These are phyloP conservation scores for Ictidomys tridecemlineatus DNA, from an alignment of 2,113 vertebrate genomes.

Conservation along the genomic window DNA sequence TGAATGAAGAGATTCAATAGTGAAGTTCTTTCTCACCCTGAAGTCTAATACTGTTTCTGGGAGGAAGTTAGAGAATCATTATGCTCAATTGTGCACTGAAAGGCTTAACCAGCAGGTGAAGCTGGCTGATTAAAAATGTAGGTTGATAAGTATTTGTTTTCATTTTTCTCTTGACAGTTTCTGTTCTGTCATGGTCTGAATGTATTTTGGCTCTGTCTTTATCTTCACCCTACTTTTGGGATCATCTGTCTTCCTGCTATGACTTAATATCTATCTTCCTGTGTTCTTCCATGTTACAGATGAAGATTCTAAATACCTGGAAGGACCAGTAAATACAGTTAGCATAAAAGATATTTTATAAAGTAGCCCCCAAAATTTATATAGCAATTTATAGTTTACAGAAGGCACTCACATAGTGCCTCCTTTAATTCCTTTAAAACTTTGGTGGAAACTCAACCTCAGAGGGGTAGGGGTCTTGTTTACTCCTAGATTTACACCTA, in stretches of 20 bases:
- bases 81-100: not conserved
- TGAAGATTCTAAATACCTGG: not conserved
- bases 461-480: not conserved
- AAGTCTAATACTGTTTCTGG: conserved; percentile 41
- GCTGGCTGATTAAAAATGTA: conserved; percentile 18
- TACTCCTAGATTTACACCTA: not conserved
- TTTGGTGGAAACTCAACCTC: conserved; percentile 33
- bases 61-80: conserved; percentile 48
- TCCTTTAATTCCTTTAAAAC: conserved; percentile 7
- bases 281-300: conserved; percentile 64
- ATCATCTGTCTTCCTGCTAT: not conserved
- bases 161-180: conserved; percentile 28
- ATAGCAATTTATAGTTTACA: not conserved
- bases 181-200: conserved; percentile 47
- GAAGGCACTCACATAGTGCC: not conserved
- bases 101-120: conserved; percentile 62
- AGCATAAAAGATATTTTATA: not conserved
- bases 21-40: conserved; percentile 35
- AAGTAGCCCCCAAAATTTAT: not conserved
- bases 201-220: conserved; percentile 57
- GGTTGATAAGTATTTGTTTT: not conserved
- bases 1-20: conserved; percentile 38
- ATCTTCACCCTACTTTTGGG: conserved; percentile 42
- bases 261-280: conserved; percentile 46
- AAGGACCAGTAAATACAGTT: not conserved